Base-by-base conservation (phyloP, 2,113 vertebrate species). In the Polypterus senegalus region DNA sequence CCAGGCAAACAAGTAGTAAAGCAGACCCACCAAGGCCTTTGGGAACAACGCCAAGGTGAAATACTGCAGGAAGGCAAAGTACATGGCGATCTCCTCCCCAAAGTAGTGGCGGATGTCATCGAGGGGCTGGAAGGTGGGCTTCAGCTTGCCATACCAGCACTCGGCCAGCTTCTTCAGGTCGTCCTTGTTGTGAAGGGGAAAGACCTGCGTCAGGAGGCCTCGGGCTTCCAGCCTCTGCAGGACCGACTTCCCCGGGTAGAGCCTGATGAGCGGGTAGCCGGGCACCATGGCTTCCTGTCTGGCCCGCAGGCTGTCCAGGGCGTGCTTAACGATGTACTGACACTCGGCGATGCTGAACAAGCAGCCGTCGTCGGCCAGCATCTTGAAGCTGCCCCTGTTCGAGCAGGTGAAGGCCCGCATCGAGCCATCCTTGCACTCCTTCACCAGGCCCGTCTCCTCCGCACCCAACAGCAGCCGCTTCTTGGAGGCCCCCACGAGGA, bases 61-160 rank as follows among this genome's bases (percentile, higher is more conserved):
- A 47, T 63, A 63, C 5, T 54, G 47, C 1, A 63, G 61, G 47
- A 63, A 63, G 7, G 46, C 47, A 43, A 63, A 63, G 54, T 49
- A 63, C 45, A 63, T 6, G 47, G 61, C 61, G 1, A 63, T 6
- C 1, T 46, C 43, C 10, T 63, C 61, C 5, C 61, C 61, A 6
- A 63, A 63, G 4, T 63, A 63, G 27, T 47, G 8, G 3, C 61
- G 11, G 52, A 63, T 1, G 3, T 27, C 53, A 6, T 57, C 45
- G 3, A 63, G 46, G 9, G 61, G 61, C 10, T 63, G 61, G 11
- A 7, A 27, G 9, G 57, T 47, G 3, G 57, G 46, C 46, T 63
- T 44, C 3, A 9, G 2, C 4, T 6, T 45, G 1, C 54, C 10
- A 8, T 44, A 43, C 61, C 61, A 63, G 5, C 27, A 4, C 3